Percentiles rank a stretch among this genome's conserved stretches.
These are phyloP conservation scores for Chiroxiphia lanceolata DNA, from an alignment of 2,797 vertebrate genomes.

Conservation along the genomic window DNA sequence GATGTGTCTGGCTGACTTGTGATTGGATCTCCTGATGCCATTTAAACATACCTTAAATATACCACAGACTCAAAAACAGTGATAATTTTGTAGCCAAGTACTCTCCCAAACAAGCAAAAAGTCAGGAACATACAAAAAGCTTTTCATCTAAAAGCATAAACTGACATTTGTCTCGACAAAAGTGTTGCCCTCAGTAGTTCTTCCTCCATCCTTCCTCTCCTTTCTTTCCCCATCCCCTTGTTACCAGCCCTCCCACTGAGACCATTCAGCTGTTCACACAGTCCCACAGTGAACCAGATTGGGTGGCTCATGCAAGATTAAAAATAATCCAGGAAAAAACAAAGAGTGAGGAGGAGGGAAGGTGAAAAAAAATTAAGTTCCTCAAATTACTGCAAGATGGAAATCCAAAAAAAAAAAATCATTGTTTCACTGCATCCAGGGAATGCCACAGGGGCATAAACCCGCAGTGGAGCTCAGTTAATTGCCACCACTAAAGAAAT, in stretches of 20 bases:
- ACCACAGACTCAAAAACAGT: neutral
- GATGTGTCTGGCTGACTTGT: neutral
- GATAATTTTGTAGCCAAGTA: neutral
- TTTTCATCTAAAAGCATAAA: neutral
- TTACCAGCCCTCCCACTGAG: constrained; percentile 59
- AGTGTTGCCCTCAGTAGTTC: neutral
- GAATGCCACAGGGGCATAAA: neutral
- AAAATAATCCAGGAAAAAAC: constrained; percentile 66
- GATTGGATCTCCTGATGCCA: neutral
- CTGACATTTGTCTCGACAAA: neutral
- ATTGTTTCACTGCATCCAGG: neutral
- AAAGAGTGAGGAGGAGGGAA: constrained; percentile 39
- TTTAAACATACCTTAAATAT: neutral
- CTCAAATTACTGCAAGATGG: neutral
- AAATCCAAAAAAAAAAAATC: constrained; percentile 8
- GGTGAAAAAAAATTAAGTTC: constrained; percentile 29
- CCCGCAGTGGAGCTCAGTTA: neutral
- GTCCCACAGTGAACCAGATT: constrained; percentile 55
- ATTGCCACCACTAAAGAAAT: neutral
- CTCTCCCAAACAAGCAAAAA: neutral
- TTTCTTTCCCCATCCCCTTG: constrained; percentile 12
- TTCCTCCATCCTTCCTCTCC: constrained; percentile 9
- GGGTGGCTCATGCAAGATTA: constrained; percentile 30
- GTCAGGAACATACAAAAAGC: neutral
- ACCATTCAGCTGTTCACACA: constrained; percentile 65